Evolutionary conservation across 1,140 invertebrate genomes (phyloP).

Genomic region (Sarcophaga peregrina): DNA sequence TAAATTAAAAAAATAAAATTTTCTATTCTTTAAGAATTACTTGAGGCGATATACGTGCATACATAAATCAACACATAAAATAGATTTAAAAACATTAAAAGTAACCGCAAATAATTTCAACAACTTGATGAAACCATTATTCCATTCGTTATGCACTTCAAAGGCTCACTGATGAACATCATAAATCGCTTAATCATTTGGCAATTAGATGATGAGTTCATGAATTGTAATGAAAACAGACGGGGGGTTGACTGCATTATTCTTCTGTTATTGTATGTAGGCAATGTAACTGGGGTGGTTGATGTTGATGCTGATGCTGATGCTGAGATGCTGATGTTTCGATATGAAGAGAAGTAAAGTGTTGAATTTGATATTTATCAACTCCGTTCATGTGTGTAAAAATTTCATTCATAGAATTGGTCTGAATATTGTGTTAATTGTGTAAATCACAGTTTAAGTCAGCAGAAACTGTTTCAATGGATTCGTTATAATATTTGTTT

Average conservation of each 20-base stretch:
- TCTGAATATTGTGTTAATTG: slow-evolving; percentile 66
- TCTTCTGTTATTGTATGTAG: background rate
- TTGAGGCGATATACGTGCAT: slow-evolving; percentile 13
- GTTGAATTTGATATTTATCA: slow-evolving; percentile 16
- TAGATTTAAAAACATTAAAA: slow-evolving; percentile 13
- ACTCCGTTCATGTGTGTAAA: slow-evolving; percentile 58
- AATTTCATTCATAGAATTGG: slow-evolving; percentile 47
- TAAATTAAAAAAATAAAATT: background rate
- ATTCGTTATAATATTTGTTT: too few relatives aligned
- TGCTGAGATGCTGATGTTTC: background rate
- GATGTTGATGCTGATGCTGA: background rate
- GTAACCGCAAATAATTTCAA: slow-evolving; percentile 37
- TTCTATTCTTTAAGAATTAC: slow-evolving; percentile 17
- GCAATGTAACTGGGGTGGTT: background rate
- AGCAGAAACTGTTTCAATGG: background rate
- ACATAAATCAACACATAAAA: slow-evolving; percentile 2
- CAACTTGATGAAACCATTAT: slow-evolving; percentile 40
- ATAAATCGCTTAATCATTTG: slow-evolving; percentile 67
- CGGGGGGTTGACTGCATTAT: background rate
- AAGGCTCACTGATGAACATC: slow-evolving; percentile 51
- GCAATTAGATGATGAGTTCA: slow-evolving; percentile 56
- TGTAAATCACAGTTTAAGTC: slow-evolving; percentile 51
- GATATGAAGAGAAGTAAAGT: background rate
- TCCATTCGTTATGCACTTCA: slow-evolving; percentile 42
- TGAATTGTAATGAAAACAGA: background rate